Conservation (phyloP, 1,140 invertebrate genomes). For the Lordiphosa stackelbergi region DNA sequence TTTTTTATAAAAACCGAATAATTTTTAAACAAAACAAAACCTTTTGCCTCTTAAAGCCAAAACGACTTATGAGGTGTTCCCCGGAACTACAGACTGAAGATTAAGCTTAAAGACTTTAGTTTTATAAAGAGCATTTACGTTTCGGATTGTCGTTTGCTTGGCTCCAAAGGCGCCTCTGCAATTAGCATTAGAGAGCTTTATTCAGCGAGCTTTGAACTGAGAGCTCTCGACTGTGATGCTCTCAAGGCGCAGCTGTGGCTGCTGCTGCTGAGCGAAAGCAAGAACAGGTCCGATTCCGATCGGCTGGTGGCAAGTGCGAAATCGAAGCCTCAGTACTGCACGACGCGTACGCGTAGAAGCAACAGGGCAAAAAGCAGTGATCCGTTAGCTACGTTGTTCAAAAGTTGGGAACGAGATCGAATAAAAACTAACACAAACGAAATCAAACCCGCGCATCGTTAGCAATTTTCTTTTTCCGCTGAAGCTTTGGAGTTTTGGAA, state of each 20-base stretch:
- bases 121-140: no score
- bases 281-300: slow-evolving; percentile 26
- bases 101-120: no score
- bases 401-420: slow-evolving; percentile 26
- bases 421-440: slow-evolving; percentile 25
- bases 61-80: no score
- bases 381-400: slow-evolving; percentile 40
- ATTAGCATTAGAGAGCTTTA: not conserved
- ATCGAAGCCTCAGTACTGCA: slow-evolving; percentile 52
- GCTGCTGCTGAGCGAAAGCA: slow-evolving; percentile 13
- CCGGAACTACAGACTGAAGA: no score
- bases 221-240: slow-evolving; percentile 3
- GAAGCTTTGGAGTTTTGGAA: slow-evolving; percentile 58
- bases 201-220: slow-evolving; percentile 23
- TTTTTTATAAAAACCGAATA: no score
- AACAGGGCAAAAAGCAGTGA: slow-evolving; percentile 23
- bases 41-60: no score
- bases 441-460: slow-evolving; percentile 46
- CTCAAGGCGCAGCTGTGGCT: not conserved
- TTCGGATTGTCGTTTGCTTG: no score
- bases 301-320: slow-evolving; percentile 51
- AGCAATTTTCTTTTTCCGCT: slow-evolving; percentile 43
- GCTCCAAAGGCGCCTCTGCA: no score
- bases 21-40: no score
- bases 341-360: slow-evolving; percentile 44